A percentile compares a stretch with the other conserved stretches of the same genome.
These are phyloP conservation scores for Stenchaetothrips biformis DNA, from an alignment of 2,888 invertebrate species.

Conservation along the genomic window DNA sequence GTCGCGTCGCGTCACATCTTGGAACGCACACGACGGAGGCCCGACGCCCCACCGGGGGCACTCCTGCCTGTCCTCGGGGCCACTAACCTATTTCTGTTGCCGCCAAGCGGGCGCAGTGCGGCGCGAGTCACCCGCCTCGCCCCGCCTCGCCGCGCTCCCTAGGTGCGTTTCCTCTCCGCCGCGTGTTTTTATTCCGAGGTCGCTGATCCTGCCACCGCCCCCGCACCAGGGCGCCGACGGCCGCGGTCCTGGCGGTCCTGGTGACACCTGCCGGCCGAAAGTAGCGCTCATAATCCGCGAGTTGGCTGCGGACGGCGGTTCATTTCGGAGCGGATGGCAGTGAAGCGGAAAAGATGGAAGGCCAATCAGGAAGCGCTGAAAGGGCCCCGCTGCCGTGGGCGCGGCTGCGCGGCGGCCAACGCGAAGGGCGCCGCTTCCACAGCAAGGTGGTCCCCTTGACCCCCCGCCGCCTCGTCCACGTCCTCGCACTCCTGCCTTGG, in stretches of 20 bases:
- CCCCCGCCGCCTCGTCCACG: background rate
- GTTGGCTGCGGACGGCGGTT: too few relatives aligned
- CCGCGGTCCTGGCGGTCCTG: background rate
- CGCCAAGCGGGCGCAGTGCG: background rate
- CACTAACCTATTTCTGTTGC: conserved; percentile 1
- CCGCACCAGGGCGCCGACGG: background rate
- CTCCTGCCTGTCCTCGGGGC: background rate
- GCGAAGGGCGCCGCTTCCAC: background rate
- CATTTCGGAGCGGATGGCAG: too few relatives aligned
- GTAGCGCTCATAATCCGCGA: too few relatives aligned
- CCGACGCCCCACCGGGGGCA: background rate
- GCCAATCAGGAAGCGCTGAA: background rate
- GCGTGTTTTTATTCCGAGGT: background rate
- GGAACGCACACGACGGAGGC: background rate
- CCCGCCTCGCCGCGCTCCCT: background rate
- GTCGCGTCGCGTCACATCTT: background rate
- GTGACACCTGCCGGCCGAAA: background rate
- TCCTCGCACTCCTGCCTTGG: background rate
- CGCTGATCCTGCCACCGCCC: background rate
- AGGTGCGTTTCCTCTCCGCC: background rate
- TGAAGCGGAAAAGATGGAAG: too few relatives aligned
- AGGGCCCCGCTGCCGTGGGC: background rate
- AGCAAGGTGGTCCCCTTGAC: background rate
- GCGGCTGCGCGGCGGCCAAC: background rate
- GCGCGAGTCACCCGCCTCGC: background rate